These are phyloP conservation scores for Zosterops japonicus DNA, from an alignment of 2,113 vertebrate species.

Conservation along the genomic window DNA sequence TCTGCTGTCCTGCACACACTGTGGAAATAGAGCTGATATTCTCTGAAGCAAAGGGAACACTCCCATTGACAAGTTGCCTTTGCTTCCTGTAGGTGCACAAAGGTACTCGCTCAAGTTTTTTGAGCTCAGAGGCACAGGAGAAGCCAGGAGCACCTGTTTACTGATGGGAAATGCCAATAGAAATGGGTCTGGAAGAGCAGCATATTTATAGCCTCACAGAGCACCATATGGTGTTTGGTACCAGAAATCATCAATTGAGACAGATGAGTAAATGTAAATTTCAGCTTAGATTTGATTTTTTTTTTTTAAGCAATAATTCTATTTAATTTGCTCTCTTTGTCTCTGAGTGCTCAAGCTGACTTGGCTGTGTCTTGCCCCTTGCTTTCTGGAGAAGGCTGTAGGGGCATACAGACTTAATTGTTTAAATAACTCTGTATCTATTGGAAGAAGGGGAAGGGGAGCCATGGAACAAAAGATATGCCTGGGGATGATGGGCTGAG, in stretches of 20 bases:
- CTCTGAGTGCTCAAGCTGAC: not conserved
- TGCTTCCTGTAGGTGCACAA: not conserved
- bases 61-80: not conserved
- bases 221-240: constrained; percentile 39
- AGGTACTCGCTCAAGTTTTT: not conserved
- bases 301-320: not conserved
- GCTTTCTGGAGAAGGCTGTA: not conserved
- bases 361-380: not conserved
- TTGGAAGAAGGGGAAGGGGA: not conserved
- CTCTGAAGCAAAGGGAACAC: not conserved
- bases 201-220: constrained; percentile 18
- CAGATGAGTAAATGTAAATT: constrained; percentile 45
- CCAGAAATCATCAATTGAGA: constrained; percentile 38
- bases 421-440: constrained; percentile 19
- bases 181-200: constrained; percentile 26
- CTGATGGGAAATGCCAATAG: constrained; percentile 47
- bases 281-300: not conserved
- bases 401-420: constrained; percentile 28
- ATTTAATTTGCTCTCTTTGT: not conserved
- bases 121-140: not conserved
- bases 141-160: constrained; percentile 36
- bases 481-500: constrained; percentile 7
- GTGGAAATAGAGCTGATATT: not conserved
- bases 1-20: not conserved
- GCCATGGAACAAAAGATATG: not conserved